Evolutionary conservation across 2,113 vertebrate genomes (phyloP), one percentile per base, ranked within the genome.

Genomic region (Rissa tridactyla): DNA sequence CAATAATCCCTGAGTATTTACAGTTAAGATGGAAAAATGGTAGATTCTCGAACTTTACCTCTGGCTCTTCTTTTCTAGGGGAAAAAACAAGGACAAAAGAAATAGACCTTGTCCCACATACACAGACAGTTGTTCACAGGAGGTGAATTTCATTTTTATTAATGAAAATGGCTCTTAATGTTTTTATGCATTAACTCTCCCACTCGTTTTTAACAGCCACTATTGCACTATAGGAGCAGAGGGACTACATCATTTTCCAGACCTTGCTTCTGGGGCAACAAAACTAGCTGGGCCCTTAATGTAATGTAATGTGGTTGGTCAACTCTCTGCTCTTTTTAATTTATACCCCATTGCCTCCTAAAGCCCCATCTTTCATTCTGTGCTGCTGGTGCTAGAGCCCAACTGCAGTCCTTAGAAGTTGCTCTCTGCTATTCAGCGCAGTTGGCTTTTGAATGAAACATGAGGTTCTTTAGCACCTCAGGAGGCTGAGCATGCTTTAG

Each of bases 391-490:
- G 14, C 76, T 68, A 51, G 42, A 94, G 58, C 26, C 70, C 54
- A 51, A 80, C 70, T 92, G 81, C 83, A 92, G 84, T 60, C 47
- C 61, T 92, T 52, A 82, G 61, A 88, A 97, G 46, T 73, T 49
- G 42, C 62, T 62, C 65, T 96, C 89, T 91, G 81, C 88, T 95
- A 47, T 82, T 92, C 86, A 85, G 57, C 1, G 1, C 70, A 65
- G 84, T 84, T 95, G 78, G 83, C 91, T 94, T 86, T 85, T 95
- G 96, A 97, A 96, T 88, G 76, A 95, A 94, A 95, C 96, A 96
- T 95, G 92, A 95, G 73, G 82, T 51, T 88, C 83, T 92, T 95
- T 64, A 94, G 89, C 87, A 96, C 66, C 73, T 89, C 82, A 70
- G 95, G 95, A 93, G 75, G 51, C 82, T 90, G 86, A 96, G 93